Base-by-base conservation (phyloP, 2,888 invertebrate species). In the Melanostoma scalare region DNA sequence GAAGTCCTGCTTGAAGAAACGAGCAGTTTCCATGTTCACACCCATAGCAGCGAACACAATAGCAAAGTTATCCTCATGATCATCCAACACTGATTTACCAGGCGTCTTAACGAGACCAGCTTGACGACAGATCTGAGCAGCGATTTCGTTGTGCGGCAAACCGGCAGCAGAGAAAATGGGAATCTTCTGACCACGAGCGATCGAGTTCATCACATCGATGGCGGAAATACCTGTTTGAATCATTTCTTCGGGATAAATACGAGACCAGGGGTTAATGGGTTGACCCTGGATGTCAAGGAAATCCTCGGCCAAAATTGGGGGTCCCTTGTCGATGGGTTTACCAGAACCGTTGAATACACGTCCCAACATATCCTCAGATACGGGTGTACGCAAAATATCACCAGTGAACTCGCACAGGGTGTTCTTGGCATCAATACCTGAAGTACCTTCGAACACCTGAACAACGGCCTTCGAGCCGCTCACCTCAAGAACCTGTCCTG, bases 31-130 rank as follows among this genome's bases (percentile, higher is more conserved):
- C 97, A 97, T 97, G 94, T 97, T 97, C 86, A 99, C 99, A 93
- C 99, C 99, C 99, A 99, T 99, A 92, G 99, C 99, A 85, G 99
- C 99, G 92, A 99, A 99, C 61, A 99, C 99, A 89, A 99, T 99
- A 91, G 99, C 99, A 92, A 99, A 99, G 93, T 99, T 99, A 92
- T 99, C 99, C 88, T 98, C 96, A 89, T 98, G 98, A 88, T 96
- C 96, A 88, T 99, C 99, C 87, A 97, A 89, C 0, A 98, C 98
- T 3, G 96, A 97, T 92, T 98, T 99, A 85, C 96, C 96, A 53
- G 94, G 93, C 72, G 92, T 89, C 93, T 98, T 98, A 86, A 99
- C 99, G 76, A 99, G 94, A 94, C 99, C 98, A 87, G 98, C 99
- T 93, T 99, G 99, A 91, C 99, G 94, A 95, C 99, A 99, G 92